Conservation (phyloP, 2,888 invertebrate species). For the Drosophila meridiana region DNA sequence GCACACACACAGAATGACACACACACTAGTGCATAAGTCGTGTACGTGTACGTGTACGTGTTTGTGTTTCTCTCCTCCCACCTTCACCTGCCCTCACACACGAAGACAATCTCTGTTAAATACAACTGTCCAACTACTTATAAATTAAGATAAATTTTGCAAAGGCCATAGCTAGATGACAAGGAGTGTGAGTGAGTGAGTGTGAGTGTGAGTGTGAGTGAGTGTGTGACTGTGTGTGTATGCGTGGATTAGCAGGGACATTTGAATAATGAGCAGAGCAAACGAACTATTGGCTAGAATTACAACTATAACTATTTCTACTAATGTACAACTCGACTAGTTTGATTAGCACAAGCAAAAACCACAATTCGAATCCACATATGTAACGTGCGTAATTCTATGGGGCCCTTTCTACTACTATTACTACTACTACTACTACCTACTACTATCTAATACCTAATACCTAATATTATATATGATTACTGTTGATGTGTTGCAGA, state of each 20-base stretch:
- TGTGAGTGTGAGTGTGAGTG: conserved; percentile 8
- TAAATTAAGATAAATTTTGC: conserved; percentile 37
- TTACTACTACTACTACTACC: conserved; percentile 20
- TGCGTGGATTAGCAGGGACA: conserved; percentile 13
- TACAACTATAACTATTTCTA: conserved; percentile 38
- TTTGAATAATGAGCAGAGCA: conserved; percentile 16
- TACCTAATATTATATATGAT: conserved; percentile 42
- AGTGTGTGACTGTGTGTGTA: conserved; percentile 9
- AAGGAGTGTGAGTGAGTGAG: conserved; percentile 23
- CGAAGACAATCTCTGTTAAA: conserved; percentile 73
- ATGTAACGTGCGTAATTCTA: conserved; percentile 71
- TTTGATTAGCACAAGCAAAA: conserved; percentile 38
- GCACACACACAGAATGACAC: conserved; percentile 11
- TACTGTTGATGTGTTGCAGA: conserved; percentile 52
- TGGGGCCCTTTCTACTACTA: conserved; percentile 61
- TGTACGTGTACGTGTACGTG: conserved; percentile 16
- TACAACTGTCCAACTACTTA: conserved; percentile 41
- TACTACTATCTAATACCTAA: conserved; percentile 24
- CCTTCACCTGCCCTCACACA: conserved; percentile 22
- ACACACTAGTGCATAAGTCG: conserved; percentile 31
- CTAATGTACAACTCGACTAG: conserved; percentile 41
- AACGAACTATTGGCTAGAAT: conserved; percentile 50
- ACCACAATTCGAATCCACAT: conserved; percentile 73
- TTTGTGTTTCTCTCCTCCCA: conserved; percentile 15
- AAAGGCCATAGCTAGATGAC: conserved; percentile 44